Conservation (phyloP, 2,113 vertebrate genomes). For the Ramphastos sulfuratus region DNA sequence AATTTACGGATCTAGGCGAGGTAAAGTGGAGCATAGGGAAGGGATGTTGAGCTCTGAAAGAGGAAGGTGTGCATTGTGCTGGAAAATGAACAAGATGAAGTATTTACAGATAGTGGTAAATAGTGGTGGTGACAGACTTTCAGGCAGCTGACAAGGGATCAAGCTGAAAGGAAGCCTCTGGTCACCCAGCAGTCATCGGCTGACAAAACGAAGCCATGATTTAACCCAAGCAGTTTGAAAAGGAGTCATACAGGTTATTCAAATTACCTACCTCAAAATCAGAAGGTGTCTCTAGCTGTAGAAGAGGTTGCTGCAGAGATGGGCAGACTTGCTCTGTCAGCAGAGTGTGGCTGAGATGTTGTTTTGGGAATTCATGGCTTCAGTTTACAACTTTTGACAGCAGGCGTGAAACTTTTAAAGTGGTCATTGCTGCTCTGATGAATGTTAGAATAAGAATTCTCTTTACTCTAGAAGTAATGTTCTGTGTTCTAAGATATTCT, state of each 20-base stretch:
- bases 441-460: background rate
- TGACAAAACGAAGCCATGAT: background rate
- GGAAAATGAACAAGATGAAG: background rate
- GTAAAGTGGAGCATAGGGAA: background rate
- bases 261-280: fast-evolving
- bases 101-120: background rate
- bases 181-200: background rate
- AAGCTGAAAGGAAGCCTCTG: background rate
- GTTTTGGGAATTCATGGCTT: background rate
- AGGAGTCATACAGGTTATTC: background rate
- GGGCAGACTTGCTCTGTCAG: background rate
- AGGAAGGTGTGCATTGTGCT: background rate
- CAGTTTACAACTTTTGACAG: background rate
- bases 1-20: background rate
- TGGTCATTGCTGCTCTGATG: background rate
- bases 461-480: background rate
- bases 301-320: background rate
- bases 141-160: background rate
- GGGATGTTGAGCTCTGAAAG: background rate
- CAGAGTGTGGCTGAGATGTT: background rate
- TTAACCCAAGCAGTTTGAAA: background rate
- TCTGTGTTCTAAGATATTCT: background rate
- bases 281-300: background rate
- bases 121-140: background rate
- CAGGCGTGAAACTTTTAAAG: fast-evolving